Base-by-base conservation (phyloP, 2,797 vertebrate species). In the Diplodus sargus region DNA sequence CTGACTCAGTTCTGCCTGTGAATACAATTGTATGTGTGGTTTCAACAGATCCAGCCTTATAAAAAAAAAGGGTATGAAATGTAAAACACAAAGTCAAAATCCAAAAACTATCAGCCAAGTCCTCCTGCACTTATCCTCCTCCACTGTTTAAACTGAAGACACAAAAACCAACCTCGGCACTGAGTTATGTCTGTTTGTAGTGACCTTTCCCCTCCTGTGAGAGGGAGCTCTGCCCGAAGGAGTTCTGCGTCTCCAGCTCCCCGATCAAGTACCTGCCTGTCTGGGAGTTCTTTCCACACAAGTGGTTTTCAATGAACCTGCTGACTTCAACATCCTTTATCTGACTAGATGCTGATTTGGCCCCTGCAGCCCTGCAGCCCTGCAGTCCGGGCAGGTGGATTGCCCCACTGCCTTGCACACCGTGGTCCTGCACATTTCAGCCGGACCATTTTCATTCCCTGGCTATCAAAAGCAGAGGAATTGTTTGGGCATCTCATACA, bases 291-390 rank as follows among this genome's bases (percentile, higher is more conserved):
- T 87, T 93, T 89, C 76, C 89, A 85, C 83, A 74, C 81, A 86
- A 90, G 76, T 83, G 83, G 70, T 84, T 91, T 89, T 87, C 85
- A 87, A 45, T 87, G 74, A 90, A 87, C 84, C 85, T 91, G 90
- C 85, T 87, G 90, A 90, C 82, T 89, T 87, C 78, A 76, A 81
- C 54, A 71, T 79, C 66, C 83, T 78, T 87, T 85, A 86, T 92
- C 78, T 85, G 76, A 76, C 65, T 71, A 68, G 78, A 88, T 72
- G 16, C 74, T 59, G 78, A 62, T 91, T 86, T 87, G 76, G 79
- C 69, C 79, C 68, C 78, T 74, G 71, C 67, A 66, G 82, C 79
- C 68, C 78, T 74, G 71, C 67, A 66, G 82, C 53, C 66, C 65
- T 72, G 61, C 8, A 34, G 70, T 57, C 56, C 78, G 77, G 82